A percentile compares a stretch with the other conserved stretches of the same genome.
phyloP scores from a whole-genome alignment of 2,797 vertebrate genomes.

The Lacerta viridis region DNA sequence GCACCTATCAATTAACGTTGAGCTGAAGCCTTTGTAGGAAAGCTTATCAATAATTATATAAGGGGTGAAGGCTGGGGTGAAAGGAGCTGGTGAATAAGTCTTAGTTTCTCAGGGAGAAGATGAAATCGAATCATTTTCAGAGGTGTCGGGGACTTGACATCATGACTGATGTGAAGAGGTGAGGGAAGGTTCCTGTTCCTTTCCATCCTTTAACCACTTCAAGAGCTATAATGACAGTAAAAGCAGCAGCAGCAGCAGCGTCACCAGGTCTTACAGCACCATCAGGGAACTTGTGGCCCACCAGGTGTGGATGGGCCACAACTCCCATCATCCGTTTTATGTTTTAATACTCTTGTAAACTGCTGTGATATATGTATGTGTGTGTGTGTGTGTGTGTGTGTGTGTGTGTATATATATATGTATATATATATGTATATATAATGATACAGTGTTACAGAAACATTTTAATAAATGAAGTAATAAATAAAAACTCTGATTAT shows the following conservation, averaged over 20 bases:
- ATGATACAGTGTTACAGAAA: no score
- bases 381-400: no score
- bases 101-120: neutral
- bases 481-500: no score
- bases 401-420: no score
- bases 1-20: neutral
- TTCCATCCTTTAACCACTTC: neutral
- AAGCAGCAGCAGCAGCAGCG: neutral
- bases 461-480: no score
- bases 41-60: neutral
- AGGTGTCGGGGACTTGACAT: neutral
- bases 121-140: neutral
- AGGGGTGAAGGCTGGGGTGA: neutral
- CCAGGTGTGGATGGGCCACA: no score
- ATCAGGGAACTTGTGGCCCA: no score
- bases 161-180: neutral
- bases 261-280: neutral
- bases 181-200: neutral
- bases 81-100: neutral
- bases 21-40: neutral
- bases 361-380: no score
- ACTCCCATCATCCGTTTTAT: no score
- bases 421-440: no score
- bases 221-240: neutral
- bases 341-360: no score